Conservation (phyloP, 2,888 invertebrate species). For the Dryobotodes eremita region DNA sequence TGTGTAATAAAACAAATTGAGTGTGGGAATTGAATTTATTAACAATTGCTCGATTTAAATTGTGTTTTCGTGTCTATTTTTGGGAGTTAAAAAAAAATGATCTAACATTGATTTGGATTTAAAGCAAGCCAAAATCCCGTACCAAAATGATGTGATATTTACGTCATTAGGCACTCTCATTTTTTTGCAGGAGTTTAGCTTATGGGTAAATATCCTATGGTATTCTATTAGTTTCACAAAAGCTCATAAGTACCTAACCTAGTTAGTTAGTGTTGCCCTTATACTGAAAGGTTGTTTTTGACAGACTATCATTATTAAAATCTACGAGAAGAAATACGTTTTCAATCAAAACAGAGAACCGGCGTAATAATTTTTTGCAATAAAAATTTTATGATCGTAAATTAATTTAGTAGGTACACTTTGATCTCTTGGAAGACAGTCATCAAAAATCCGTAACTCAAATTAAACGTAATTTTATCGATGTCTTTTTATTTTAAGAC, state of each 20-base stretch:
- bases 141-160: background rate
- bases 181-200: background rate
- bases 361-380: constrained; percentile 39
- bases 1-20: constrained; percentile 45
- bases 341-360: constrained; percentile 43
- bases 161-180: background rate
- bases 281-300: background rate
- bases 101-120: background rate
- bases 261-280: background rate
- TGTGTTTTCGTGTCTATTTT: background rate
- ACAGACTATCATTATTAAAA: constrained; percentile 10
- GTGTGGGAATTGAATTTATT: constrained; percentile 18
- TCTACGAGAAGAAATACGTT: constrained; percentile 13
- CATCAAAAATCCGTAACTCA: constrained; percentile 33
- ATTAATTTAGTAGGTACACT: constrained; percentile 50
- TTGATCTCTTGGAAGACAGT: constrained; percentile 49
- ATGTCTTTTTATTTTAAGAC: constrained; percentile 1
- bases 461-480: constrained; percentile 34
- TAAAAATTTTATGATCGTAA: constrained; percentile 56
- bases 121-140: background rate
- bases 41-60: constrained; percentile 6
- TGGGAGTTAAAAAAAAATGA: too few relatives aligned
- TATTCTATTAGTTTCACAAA: background rate
- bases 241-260: too few relatives aligned
- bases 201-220: background rate